Evolutionary conservation across 2,797 vertebrate species (phyloP).

Genomic region (Ctenosaura bakeri): DNA sequence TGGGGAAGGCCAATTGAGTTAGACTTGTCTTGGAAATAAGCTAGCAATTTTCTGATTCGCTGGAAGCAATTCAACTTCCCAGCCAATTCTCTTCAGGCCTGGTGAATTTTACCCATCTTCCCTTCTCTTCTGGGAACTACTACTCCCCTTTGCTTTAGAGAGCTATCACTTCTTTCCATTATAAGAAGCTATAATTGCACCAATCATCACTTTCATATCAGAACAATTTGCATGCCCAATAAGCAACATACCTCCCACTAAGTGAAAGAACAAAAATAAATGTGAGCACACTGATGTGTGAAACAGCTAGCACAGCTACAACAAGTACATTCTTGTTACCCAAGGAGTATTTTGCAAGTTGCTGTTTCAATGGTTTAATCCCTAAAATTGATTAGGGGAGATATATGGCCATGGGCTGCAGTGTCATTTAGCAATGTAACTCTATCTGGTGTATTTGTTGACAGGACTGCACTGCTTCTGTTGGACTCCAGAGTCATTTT

Average conservation of each 20-base stretch:
- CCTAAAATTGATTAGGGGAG: not conserved
- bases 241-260: not conserved
- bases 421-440: not conserved
- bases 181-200: not conserved
- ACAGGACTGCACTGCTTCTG: not conserved
- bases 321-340: not conserved
- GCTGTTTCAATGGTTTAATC: not conserved
- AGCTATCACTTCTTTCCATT: not conserved
- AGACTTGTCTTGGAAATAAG: not conserved
- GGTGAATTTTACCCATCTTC: not conserved
- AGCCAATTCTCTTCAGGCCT: not conserved
- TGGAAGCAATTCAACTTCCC: not conserved
- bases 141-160: not conserved
- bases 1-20: not conserved
- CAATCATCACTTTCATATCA: not conserved
- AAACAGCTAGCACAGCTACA: not conserved
- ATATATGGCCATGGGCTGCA: not conserved
- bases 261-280: not conserved
- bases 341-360: not conserved
- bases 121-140: not conserved
- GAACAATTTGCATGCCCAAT: not conserved
- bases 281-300: too few species aligned
- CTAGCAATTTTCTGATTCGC: not conserved
- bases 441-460: not conserved
- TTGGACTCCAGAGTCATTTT: not conserved